These are phyloP conservation scores for Paralichthys olivaceus DNA, from an alignment of 2,113 vertebrate genomes.

Conservation along the genomic window DNA sequence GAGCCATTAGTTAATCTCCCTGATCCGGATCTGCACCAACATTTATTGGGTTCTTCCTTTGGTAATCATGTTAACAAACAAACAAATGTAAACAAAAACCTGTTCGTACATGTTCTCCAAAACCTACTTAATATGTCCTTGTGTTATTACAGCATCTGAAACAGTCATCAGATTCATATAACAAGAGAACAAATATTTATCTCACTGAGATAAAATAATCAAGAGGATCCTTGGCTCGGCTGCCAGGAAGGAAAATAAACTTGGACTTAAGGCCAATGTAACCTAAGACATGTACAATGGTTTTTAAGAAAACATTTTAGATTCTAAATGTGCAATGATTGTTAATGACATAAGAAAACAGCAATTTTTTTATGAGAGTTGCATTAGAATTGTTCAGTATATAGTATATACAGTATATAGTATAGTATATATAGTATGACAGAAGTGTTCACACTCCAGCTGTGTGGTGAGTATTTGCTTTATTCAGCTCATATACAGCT, in stretches of 20 bases:
- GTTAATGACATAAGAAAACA: too few species aligned
- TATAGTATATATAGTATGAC: neutral
- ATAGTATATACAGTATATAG: too few species aligned
- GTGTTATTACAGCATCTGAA: neutral
- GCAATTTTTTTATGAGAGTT: too few species aligned
- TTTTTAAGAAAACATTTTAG: neutral
- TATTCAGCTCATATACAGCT: neutral
- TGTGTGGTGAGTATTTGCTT: neutral
- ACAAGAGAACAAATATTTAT: slow-evolving; percentile 6
- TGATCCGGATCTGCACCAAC: too few species aligned
- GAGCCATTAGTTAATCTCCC: too few species aligned
- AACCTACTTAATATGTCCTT: neutral
- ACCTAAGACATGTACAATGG: neutral
- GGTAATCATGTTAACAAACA: too few species aligned
- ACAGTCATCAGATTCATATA: neutral
- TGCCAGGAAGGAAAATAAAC: neutral
- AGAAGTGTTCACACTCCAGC: neutral
- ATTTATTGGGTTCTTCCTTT: too few species aligned
- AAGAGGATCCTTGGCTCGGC: neutral
- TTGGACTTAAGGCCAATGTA: neutral
- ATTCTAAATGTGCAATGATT: too few species aligned
- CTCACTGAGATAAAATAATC: neutral
- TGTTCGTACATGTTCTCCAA: neutral
- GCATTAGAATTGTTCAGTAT: too few species aligned
- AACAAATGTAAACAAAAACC: neutral